Base-by-base conservation (phyloP, 2,797 vertebrate species). In the Lagodon rhomboides region DNA sequence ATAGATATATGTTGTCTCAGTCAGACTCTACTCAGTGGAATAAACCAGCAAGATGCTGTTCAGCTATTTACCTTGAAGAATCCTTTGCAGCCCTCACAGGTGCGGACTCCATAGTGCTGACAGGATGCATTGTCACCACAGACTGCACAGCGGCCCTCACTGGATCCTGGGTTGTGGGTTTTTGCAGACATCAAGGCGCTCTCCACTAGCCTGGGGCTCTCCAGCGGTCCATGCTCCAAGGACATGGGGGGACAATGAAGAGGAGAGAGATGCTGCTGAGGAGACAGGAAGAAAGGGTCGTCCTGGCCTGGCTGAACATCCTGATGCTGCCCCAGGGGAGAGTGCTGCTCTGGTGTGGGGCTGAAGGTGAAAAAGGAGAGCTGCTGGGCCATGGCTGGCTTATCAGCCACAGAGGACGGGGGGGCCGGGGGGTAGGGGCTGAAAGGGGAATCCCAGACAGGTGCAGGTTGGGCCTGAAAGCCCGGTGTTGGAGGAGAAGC, bases 61-160 rank as follows among this genome's bases (percentile, higher is more conserved):
- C 27, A 44, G 75, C 20, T 59, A n/a, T 81, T 83, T 90, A 98
- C 97, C 97, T 98, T 97, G 84, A 94, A 93, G 80, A 96, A 96
- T 61, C 97, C 97, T 85, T 98, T 98, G 93, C 97, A 98, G 68
- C 97, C 97, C 89, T 98, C 97, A 56, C 97, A 97, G 47, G 95
- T 99, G 59, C 98, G 98, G 64, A 99, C 98, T 0, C 98, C 98
- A 0, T 99, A 99, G 92, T 99, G 98, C 93, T 99, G 98, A 87
- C 98, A 99, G 0, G 98, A 98, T 1, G 98, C 98, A 0, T 97
- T 99, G 94, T 99, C 98, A 30, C 98, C 98, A 41, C 98, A 99
- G 61, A 99, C 98, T 0, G 97, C 98, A 50, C 98, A 99, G 82
- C 96, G 96, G 0, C 98, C 97, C 86, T 99, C 98, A 0, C 86